Base-by-base conservation (phyloP, 1,140 invertebrate species). In the Ectropis grisescens region DNA sequence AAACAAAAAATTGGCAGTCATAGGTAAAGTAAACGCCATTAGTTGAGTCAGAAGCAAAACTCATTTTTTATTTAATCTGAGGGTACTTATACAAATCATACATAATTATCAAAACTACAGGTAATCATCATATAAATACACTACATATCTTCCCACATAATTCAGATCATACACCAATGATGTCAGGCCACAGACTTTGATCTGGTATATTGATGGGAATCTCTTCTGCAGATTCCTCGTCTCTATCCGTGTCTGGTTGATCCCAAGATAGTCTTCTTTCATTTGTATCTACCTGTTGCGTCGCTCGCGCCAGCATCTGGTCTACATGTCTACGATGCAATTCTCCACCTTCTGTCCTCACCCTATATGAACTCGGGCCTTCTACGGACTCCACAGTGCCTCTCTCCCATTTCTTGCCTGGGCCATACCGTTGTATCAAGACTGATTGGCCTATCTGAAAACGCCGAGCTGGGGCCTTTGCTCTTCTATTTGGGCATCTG, bases 271-370 rank as follows among this genome's bases (percentile, higher is more conserved):
- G 19, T 22, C 4, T 4, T 22, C 4, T 5, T 9, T 5, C 4
- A 22, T 22, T 9, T 4, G 19, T 5, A 9, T 9, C 4, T 9
- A 22, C 4, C 4, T 22, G 19, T 9, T 22, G 4, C 4, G 19
- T 9, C 4, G 19, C 9, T 5, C 19, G 19, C 4, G 19, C 9
- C 9, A 22, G 4, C 19, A 22, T 22, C 9, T 22, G 4, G 9
- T 22, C 19, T 11, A 28, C 26, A 11, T 41, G 38, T 11, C 38
- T 31, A 11, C 38, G 31, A 29, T 40, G 31, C 16, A 40, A 24
- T 11, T 40, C 31, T 23, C 38, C 38, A 40, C 30, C 38, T 40
- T 40, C 38, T 32, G 31, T 40, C 13, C 25, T 40, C 16, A 33
- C 27, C 38, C n/a, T 13, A 25, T 34, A 40, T 25, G 38, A 26